These are phyloP conservation scores for Petrocephalus zakoni DNA, from an alignment of 2,113 vertebrate species.

Conservation along the genomic window DNA sequence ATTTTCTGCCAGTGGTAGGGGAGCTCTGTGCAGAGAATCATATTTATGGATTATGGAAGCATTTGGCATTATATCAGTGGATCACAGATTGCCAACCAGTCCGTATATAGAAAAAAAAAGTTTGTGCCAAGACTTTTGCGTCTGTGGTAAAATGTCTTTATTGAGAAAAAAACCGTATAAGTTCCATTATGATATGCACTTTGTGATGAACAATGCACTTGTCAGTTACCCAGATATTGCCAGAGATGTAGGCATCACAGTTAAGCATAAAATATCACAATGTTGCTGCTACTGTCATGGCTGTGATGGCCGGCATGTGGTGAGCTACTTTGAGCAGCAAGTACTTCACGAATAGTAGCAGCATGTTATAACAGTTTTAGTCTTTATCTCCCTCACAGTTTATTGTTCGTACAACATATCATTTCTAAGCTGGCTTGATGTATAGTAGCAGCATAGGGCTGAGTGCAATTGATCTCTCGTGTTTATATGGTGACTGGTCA, in stretches of 20 bases:
- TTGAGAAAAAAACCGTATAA: no score
- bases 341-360: background rate
- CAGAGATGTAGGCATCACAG: background rate
- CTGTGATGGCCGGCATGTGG: background rate
- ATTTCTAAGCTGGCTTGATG: background rate
- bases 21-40: no score
- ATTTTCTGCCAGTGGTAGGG: no score
- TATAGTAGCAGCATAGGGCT: background rate
- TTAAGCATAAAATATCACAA: background rate
- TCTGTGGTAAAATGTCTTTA: no score
- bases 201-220: constrained; percentile 5
- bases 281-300: background rate
- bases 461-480: background rate
- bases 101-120: no score
- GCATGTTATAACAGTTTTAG: background rate
- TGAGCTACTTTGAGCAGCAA: background rate
- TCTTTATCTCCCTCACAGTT: background rate
- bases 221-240: constrained; percentile 6
- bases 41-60: no score
- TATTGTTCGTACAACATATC: background rate
- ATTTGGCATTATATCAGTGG: no score
- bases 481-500: background rate
- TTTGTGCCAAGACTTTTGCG: no score
- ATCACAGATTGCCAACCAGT: no score
- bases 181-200: no score